A percentile compares a stretch with the other conserved stretches of the same genome.
Evolutionary conservation across 2,797 vertebrate species (phyloP).

Genomic region (Onychomys torridus): DNA sequence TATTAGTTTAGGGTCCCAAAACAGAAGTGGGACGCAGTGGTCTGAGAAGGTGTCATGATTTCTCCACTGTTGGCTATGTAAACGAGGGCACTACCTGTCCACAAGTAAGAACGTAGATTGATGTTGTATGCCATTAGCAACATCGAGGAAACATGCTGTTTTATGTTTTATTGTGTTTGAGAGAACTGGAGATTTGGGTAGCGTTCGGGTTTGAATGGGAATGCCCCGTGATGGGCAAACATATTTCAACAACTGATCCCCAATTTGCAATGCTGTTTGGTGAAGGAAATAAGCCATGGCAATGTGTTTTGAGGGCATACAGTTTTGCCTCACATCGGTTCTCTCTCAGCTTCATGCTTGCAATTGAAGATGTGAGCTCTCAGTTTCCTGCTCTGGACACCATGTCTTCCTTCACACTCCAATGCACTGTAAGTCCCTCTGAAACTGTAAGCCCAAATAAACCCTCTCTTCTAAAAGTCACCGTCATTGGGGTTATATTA

Average conservation of each 20-base stretch:
- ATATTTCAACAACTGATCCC: not conserved
- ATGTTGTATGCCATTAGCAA: not conserved
- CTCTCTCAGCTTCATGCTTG: not conserved
- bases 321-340: not conserved
- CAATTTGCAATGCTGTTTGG: not conserved
- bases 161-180: not conserved
- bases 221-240: too few relatives aligned
- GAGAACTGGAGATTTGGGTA: not conserved
- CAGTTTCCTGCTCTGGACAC: too few relatives aligned
- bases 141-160: not conserved
- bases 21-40: not conserved
- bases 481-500: not conserved
- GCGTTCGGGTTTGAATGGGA: too few relatives aligned
- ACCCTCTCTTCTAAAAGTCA: not conserved
- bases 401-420: too few relatives aligned
- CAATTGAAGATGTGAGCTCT: not conserved
- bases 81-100: not conserved
- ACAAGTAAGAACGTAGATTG: not conserved
- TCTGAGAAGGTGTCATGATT: rapidly evolving
- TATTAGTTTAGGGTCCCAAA: too few relatives aligned
- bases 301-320: not conserved
- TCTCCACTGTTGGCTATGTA: not conserved
- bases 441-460: not conserved
- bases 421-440: not conserved
- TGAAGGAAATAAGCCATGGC: not conserved